These are phyloP conservation scores for Lepidocyrtinus sp. DNA, from an alignment of 2,888 invertebrate species.

Conservation along the genomic window DNA sequence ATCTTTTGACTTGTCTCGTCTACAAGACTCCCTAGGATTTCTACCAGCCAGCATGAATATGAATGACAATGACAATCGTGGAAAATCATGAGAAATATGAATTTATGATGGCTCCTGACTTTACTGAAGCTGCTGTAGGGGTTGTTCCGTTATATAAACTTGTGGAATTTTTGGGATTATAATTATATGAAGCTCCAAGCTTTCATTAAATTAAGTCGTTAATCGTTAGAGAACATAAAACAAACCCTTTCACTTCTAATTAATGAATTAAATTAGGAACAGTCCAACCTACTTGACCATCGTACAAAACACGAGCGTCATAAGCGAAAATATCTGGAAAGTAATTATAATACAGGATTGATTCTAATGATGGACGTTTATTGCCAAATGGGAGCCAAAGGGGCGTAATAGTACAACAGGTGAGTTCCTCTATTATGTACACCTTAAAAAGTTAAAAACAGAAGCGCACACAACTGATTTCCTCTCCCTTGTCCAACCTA, in stretches of 20 bases:
- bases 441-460: too few species aligned
- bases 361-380: not conserved
- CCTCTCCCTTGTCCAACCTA: too few species aligned
- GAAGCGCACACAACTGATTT: too few species aligned
- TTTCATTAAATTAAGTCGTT: not conserved
- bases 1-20: not conserved
- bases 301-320: not conserved
- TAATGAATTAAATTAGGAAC: constrained; percentile 37
- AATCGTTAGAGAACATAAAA: not conserved
- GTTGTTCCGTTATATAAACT: not conserved
- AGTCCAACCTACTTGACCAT: constrained; percentile 37
- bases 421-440: too few species aligned
- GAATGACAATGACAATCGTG: not conserved
- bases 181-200: not conserved
- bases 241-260: constrained; percentile 36
- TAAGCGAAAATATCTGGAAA: not conserved
- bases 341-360: not conserved
- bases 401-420: too few species aligned
- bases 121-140: not conserved
- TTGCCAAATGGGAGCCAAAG: not conserved
- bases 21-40: not conserved
- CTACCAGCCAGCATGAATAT: not conserved
- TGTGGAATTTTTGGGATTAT: not conserved
- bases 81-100: constrained; percentile 15
- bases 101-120: not conserved